phyloP scores from a whole-genome alignment of 2,113 vertebrate genomes.

The Lampris incognitus region DNA sequence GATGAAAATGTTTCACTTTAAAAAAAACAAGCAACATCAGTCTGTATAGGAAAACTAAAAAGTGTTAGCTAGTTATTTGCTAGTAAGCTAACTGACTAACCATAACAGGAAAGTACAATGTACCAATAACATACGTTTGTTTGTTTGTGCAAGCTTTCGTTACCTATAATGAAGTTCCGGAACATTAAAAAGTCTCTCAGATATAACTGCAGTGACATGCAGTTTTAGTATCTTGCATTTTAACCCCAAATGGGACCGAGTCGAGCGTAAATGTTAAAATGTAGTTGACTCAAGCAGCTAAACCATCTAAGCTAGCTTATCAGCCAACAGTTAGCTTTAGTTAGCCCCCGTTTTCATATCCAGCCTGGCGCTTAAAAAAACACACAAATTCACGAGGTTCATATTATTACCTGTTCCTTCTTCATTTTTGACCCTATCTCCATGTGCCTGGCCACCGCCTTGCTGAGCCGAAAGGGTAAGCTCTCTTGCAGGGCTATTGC shows the following conservation, averaged over 20 bases:
- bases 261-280: too few species aligned
- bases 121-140: rapidly evolving
- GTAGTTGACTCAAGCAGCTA: too few species aligned
- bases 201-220: too few species aligned
- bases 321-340: conserved; percentile 29
- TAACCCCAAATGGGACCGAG: too few species aligned
- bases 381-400: too few species aligned
- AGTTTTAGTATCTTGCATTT: too few species aligned
- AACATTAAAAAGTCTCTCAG: too few species aligned
- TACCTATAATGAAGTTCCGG: background rate
- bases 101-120: background rate
- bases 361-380: background rate
- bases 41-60: background rate
- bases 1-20: background rate
- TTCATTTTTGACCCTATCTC: conserved; percentile 76
- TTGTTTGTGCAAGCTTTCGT: background rate
- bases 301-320: too few species aligned
- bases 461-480: conserved; percentile 62
- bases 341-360: conserved; percentile 33
- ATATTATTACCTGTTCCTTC: conserved; percentile 75
- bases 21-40: background rate
- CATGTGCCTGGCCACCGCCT: conserved; percentile 49
- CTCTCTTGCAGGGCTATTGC: conserved; percentile 79
- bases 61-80: conserved; percentile 16
- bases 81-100: background rate